phyloP scores from a whole-genome alignment of 2,113 vertebrate species.

The Ctenomys sociabilis region DNA sequence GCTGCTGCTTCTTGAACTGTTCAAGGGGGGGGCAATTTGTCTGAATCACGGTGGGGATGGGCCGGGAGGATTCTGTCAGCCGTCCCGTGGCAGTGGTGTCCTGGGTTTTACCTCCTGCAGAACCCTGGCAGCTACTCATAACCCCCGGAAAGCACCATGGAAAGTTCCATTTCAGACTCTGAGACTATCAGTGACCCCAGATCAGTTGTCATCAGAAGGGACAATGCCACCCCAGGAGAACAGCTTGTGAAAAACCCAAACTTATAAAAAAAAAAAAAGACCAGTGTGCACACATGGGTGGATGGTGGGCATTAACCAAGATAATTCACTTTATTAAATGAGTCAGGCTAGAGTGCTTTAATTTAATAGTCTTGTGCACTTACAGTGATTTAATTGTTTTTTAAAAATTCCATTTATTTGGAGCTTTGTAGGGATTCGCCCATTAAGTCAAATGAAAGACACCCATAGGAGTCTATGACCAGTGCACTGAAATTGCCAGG shows the following conservation, averaged over 20 bases:
- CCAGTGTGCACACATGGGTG: accelerated
- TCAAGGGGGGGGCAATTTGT: not conserved
- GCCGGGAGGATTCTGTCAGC: not conserved
- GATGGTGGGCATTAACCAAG: not conserved
- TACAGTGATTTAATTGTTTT: conserved; percentile 15
- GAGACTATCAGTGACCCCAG: conserved; percentile 38
- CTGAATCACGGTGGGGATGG: not conserved
- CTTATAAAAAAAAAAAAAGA: conserved; percentile 11
- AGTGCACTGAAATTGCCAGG: conserved; percentile 14
- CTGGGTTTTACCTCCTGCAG: not conserved
- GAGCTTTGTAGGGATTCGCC: conserved; percentile 39
- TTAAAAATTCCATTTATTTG: conserved; percentile 51
- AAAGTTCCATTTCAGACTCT: conserved; percentile 14
- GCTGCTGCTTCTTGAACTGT: not conserved
- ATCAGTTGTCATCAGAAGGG: not conserved
- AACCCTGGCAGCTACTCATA: not conserved
- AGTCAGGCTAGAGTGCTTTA: conserved; percentile 5
- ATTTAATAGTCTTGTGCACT: conserved; percentile 2
- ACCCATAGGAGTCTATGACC: not conserved
- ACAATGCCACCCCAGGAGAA: not conserved
- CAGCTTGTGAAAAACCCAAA: conserved; percentile 21
- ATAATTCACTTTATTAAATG: conserved; percentile 45
- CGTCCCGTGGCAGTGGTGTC: not conserved
- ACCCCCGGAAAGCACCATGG: not conserved
- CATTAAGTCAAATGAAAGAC: conserved; percentile 13